A percentile compares a stretch with the other conserved stretches of the same genome.
Evolutionary conservation across 2,113 vertebrate species (phyloP).

Genomic region (Chinchilla lanigera): DNA sequence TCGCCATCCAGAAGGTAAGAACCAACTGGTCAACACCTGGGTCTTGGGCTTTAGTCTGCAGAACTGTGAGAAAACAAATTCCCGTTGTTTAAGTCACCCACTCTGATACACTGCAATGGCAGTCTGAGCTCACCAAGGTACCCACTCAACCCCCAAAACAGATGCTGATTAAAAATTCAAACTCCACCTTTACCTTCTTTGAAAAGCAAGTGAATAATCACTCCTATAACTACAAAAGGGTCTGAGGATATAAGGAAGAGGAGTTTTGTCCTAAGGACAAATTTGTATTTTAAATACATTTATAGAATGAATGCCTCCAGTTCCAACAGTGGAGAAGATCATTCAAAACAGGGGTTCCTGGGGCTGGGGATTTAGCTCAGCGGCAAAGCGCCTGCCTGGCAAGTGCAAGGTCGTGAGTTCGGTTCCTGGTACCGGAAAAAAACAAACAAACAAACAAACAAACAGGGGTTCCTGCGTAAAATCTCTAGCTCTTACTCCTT

Average conservation of each 20-base stretch:
- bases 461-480: background rate
- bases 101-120: background rate
- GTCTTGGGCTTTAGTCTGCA: background rate
- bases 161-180: background rate
- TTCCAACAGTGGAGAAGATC: background rate
- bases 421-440: too few species aligned
- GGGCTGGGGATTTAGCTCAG: too few species aligned
- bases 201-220: background rate
- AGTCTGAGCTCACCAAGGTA: background rate
- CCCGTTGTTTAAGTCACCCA: background rate
- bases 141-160: background rate
- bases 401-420: too few species aligned
- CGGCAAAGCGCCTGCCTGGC: too few species aligned
- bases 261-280: background rate
- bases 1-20: background rate
- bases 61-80: background rate
- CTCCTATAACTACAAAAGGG: background rate
- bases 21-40: background rate
- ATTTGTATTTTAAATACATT: background rate
- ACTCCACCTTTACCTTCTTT: background rate
- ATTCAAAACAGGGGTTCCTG: background rate
- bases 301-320: background rate
- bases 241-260: background rate
- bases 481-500: background rate
- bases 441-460: too few species aligned